Conservation (phyloP, 1,140 invertebrate species). For the Euura lappo region DNA sequence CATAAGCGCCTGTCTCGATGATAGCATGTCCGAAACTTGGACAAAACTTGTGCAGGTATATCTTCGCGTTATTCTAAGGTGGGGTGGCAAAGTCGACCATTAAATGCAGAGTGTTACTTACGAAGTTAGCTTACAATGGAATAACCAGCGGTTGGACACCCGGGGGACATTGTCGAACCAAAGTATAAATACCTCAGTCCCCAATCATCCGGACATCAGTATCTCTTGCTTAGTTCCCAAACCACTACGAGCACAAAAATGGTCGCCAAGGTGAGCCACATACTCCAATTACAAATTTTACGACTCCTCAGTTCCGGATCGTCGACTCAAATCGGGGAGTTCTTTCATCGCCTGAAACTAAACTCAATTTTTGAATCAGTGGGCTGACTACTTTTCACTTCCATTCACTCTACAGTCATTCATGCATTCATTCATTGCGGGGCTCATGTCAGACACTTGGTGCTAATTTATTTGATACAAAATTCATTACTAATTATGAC, state of each 20-base stretch:
- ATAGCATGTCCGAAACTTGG: neutral
- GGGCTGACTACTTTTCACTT: too few species aligned
- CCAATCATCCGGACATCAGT: constrained; percentile 48
- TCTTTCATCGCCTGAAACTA: too few species aligned
- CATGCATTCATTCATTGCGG: too few species aligned
- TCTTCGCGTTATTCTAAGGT: neutral
- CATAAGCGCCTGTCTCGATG: too few species aligned
- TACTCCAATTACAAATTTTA: too few species aligned
- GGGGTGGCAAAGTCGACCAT: neutral
- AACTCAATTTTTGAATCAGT: too few species aligned
- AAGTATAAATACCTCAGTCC: constrained; percentile 55
- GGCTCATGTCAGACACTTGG: too few species aligned
- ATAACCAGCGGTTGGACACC: neutral
- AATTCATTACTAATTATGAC: too few species aligned
- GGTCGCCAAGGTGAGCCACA: constrained; percentile 46
- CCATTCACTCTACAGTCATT: too few species aligned
- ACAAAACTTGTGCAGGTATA: neutral
- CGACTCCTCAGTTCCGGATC: too few species aligned
- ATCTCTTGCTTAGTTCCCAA: constrained; percentile 29
- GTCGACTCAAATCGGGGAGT: too few species aligned
- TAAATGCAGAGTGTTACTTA: neutral
- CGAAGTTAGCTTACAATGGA: neutral
- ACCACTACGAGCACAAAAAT: constrained; percentile 40
- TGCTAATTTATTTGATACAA: too few species aligned
- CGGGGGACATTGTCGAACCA: neutral